phyloP scores from a whole-genome alignment of 2,113 vertebrate genomes.

The Salminus brasiliensis region DNA sequence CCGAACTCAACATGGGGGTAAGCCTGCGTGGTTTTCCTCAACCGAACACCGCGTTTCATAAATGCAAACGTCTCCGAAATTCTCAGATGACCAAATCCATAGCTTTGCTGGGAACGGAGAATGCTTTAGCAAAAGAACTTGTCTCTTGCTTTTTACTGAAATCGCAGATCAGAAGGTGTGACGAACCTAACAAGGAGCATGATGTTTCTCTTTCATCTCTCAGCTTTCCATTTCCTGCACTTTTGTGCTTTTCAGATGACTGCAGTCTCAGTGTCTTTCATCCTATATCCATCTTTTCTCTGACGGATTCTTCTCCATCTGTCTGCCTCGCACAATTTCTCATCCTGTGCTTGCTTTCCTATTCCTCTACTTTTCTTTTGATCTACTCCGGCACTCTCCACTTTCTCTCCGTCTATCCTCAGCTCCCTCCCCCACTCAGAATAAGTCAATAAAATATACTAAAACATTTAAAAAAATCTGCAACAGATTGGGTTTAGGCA shows the following conservation, averaged over 20 bases:
- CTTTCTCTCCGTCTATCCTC: conserved; percentile 24
- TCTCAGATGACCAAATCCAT: conserved; percentile 13
- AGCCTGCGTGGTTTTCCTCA: background rate
- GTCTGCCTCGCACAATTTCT: background rate
- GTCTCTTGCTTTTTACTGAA: background rate
- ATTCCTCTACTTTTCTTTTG: background rate
- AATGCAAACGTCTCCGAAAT: conserved; percentile 27
- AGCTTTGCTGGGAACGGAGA: background rate
- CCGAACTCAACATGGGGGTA: conserved; percentile 46
- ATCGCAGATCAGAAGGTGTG: conserved; percentile 23
- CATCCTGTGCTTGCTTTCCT: background rate
- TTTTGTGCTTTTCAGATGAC: conserved; percentile 12
- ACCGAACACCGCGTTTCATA: conserved; percentile 19
- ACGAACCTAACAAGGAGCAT: conserved; percentile 1
- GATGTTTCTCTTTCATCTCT: conserved; percentile 12
- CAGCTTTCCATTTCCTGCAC: conserved; percentile 11
- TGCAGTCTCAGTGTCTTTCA: conserved; percentile 1
- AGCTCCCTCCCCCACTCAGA: conserved; percentile 62
- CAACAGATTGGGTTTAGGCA: conserved; percentile 79
- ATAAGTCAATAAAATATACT: background rate
- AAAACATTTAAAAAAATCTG: conserved; percentile 64
- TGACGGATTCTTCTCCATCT: background rate
- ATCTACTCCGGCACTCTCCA: too few relatives aligned
- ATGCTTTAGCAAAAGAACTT: background rate
- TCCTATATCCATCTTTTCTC: conserved; percentile 7